phyloP scores from a whole-genome alignment of 2,888 invertebrate species.

The Athripsodes cinereus region DNA sequence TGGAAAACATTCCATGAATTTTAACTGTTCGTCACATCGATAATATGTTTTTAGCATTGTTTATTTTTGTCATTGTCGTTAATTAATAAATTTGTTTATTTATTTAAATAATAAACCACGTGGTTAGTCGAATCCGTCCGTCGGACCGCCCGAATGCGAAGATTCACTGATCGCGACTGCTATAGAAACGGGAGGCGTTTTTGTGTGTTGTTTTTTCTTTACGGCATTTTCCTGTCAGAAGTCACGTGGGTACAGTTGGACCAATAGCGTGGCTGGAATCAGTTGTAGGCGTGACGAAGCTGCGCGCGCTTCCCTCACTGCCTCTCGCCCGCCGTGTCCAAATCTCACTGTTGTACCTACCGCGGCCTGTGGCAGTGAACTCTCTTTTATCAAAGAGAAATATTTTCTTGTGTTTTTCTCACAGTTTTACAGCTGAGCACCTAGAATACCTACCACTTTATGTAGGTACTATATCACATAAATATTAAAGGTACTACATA shows the following conservation, averaged over 20 bases:
- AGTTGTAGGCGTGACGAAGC: conserved; percentile 1
- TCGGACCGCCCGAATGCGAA: conserved; percentile 13
- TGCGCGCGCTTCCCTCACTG: conserved; percentile 11
- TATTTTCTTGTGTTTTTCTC: conserved; percentile 10
- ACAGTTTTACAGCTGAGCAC: neutral
- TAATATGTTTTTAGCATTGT: neutral
- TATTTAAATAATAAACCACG: neutral
- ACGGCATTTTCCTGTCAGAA: conserved; percentile 11
- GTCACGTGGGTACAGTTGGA: conserved; percentile 10
- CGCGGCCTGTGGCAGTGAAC: neutral
- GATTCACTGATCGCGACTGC: conserved; percentile 15
- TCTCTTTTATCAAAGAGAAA: neutral
- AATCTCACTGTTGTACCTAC: neutral
- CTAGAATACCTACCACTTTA: neutral
- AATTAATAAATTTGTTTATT: neutral
- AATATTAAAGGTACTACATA: too few relatives aligned
- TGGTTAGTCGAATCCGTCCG: neutral
- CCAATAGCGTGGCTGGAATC: conserved; percentile 9
- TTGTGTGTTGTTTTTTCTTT: conserved; percentile 11
- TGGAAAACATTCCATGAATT: neutral
- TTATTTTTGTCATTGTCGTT: neutral
- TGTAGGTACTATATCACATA: too few relatives aligned
- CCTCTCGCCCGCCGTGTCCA: neutral
- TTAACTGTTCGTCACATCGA: neutral
- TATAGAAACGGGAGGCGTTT: conserved; percentile 12